phyloP scores from a whole-genome alignment of 1,140 invertebrate genomes.

The Brachionus rubens region DNA sequence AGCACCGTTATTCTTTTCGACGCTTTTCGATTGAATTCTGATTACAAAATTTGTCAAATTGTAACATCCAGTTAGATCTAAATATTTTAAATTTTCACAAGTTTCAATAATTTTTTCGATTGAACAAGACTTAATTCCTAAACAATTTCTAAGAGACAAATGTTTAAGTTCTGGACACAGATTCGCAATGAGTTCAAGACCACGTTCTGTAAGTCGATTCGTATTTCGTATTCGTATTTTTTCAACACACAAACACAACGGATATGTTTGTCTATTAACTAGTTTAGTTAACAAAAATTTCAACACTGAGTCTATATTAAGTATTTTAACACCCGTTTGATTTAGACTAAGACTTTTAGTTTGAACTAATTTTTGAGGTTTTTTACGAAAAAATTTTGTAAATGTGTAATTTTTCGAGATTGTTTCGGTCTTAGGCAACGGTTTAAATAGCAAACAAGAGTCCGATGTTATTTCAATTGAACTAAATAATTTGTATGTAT shows the following conservation, averaged over 20 bases:
- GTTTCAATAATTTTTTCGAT: constrained; percentile 6
- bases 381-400: constrained; percentile 16
- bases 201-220: not conserved
- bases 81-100: constrained; percentile 40
- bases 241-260: constrained; percentile 31
- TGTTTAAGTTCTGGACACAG: constrained; percentile 16
- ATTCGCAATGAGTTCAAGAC: not conserved
- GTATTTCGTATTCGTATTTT: not conserved
- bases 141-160: not conserved
- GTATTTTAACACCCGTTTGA: not conserved
- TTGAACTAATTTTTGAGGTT: not conserved
- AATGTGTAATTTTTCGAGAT: constrained; percentile 1
- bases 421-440: not conserved
- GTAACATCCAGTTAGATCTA: constrained; percentile 1
- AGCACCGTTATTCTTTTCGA: not conserved
- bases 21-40: too few species aligned
- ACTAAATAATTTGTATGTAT: constrained; percentile 5
- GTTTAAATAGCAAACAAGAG: not conserved
- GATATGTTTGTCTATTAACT: constrained; percentile 25
- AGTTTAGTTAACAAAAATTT: constrained; percentile 15
- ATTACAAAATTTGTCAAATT: not conserved
- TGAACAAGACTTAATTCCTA: not conserved
- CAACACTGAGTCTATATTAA: not conserved
- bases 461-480: not conserved
- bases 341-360: not conserved